phyloP scores from a whole-genome alignment of 2,888 invertebrate genomes.

The Ophion obscuratus region DNA sequence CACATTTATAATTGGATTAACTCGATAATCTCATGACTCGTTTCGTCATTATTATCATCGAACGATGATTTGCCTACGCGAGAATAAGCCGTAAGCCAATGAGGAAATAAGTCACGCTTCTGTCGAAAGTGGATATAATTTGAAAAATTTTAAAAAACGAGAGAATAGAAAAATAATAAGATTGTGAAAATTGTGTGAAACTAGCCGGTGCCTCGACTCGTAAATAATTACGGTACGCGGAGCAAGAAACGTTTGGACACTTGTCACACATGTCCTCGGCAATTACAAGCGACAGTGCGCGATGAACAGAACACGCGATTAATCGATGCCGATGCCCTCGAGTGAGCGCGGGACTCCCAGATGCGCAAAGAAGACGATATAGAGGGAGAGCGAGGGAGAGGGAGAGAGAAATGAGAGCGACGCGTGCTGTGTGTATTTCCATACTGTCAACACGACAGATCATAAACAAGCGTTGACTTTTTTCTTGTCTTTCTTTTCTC shows the following conservation, averaged over 20 bases:
- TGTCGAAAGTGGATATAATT: no score
- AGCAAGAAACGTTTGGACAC: neutral
- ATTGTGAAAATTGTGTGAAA: no score
- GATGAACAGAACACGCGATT: neutral
- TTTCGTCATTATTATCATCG: no score
- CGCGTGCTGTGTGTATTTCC: neutral
- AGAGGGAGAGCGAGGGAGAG: neutral
- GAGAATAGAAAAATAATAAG: no score
- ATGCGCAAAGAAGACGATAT: neutral
- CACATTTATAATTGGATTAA: no score
- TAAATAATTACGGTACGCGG: neutral
- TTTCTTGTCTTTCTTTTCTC: neutral
- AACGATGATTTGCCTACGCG: no score
- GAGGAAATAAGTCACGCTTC: no score
- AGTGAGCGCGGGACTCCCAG: neutral
- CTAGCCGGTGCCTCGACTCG: no score
- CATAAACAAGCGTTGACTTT: constrained; percentile 2
- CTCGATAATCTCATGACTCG: no score
- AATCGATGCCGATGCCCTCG: neutral
- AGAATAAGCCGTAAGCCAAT: no score
- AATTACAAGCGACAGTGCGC: neutral
- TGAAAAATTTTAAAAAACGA: no score
- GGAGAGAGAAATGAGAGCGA: neutral
- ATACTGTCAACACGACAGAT: constrained; percentile 23
- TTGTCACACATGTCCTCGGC: neutral